These are phyloP conservation scores for Orchesella cincta DNA, from an alignment of 1,140 invertebrate species.

Conservation along the genomic window DNA sequence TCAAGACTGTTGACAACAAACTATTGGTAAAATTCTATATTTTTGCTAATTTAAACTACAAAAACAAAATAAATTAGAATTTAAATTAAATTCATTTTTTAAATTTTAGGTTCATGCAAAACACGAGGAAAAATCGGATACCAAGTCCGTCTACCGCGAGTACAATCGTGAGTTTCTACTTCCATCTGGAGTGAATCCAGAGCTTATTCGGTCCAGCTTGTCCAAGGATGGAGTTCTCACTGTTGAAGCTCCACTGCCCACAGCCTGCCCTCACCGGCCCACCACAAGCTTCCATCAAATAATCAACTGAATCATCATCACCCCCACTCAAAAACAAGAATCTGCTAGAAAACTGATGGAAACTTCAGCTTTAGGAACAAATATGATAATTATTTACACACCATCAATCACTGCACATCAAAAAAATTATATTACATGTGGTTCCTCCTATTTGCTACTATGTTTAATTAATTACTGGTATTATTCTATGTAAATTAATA, in stretches of 20 bases:
- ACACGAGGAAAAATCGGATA: constrained; percentile 92
- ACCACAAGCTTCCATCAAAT: neutral
- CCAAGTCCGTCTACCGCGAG: constrained; percentile 90
- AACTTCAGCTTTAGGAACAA: no score
- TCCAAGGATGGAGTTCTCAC: constrained; percentile 91
- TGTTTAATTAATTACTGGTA: neutral
- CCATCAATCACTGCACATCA: no score
- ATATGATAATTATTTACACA: no score
- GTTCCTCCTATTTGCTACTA: no score
- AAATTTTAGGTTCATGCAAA: constrained; percentile 85
- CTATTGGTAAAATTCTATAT: constrained; percentile 73
- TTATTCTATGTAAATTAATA: neutral
- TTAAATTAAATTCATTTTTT: constrained; percentile 36
- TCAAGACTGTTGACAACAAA: constrained; percentile 95
- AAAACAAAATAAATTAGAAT: neutral
- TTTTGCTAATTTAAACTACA: no score
- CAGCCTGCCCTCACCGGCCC: constrained; percentile 42
- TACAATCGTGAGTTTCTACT: constrained; percentile 94
- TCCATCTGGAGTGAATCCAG: constrained; percentile 89
- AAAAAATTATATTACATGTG: no score
- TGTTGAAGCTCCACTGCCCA: constrained; percentile 87
- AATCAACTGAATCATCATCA: neutral
- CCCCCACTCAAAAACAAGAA: neutral
- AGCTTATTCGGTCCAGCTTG: constrained; percentile 84
- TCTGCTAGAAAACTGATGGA: no score